phyloP scores from a whole-genome alignment of 2,797 vertebrate genomes.

The Sebastes vulpes region DNA sequence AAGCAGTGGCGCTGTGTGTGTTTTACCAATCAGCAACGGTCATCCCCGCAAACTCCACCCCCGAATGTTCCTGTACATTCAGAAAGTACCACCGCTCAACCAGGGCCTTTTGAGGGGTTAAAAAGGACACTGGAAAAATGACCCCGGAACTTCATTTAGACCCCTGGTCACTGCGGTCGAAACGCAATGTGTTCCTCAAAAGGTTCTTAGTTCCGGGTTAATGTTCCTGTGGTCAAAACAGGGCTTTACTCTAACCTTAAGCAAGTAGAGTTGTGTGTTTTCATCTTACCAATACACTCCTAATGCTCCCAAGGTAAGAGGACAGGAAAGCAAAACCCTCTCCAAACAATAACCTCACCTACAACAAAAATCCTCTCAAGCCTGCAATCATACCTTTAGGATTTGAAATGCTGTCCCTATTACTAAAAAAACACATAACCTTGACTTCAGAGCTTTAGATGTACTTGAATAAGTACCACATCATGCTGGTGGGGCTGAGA shows the following conservation, averaged over 20 bases:
- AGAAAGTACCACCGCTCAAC: no score
- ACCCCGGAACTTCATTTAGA: no score
- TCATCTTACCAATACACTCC: neutral
- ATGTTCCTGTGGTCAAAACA: no score
- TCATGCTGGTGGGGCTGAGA: slow-evolving; percentile 10
- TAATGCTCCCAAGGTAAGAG: neutral
- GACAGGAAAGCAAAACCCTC: neutral
- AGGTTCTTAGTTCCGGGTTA: no score
- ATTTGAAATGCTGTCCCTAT: neutral
- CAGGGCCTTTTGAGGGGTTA: no score
- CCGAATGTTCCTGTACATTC: no score
- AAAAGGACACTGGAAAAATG: no score
- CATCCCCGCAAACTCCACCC: no score
- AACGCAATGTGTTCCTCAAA: no score
- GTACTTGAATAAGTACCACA: neutral
- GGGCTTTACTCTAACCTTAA: neutral
- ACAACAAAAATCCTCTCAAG: neutral
- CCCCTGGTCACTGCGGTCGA: no score
- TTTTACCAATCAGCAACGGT: no score
- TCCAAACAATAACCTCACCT: neutral
- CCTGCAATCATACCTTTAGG: neutral
- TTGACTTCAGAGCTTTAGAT: neutral
- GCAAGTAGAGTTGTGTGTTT: neutral
- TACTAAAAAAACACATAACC: neutral
- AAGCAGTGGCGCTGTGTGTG: no score